These are phyloP conservation scores for Calidris pygmaea DNA, from an alignment of 2,113 vertebrate species.

Conservation along the genomic window DNA sequence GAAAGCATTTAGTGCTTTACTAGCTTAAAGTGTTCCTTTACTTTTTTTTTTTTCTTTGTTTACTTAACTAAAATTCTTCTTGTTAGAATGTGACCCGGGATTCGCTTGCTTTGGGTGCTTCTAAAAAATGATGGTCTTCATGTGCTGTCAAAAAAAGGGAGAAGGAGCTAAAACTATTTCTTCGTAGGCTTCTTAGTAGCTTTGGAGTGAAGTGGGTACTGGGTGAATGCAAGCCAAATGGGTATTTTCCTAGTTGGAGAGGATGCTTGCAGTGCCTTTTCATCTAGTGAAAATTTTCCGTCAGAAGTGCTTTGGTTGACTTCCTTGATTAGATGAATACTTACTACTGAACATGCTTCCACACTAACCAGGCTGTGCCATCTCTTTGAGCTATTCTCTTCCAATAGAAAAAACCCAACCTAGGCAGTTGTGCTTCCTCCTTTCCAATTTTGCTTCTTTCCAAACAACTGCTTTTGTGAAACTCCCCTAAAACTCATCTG, in stretches of 20 bases:
- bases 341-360: neutral
- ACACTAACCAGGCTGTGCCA: neutral
- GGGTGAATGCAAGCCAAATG: neutral
- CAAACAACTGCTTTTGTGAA: neutral
- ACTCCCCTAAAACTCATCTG: neutral
- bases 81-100: neutral
- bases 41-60: neutral
- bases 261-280: neutral
- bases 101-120: neutral
- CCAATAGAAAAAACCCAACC: fast-evolving
- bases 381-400: neutral
- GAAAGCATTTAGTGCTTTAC: neutral
- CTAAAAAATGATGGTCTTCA: neutral
- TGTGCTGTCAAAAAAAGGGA: neutral
- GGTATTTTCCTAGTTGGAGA: neutral
- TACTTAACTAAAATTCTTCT: neutral
- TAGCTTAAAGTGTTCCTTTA: neutral
- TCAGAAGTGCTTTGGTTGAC: neutral
- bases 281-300: neutral
- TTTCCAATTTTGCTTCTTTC: neutral
- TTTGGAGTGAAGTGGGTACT: neutral
- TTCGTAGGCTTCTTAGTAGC: neutral
- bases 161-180: neutral
- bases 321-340: neutral
- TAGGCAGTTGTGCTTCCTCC: neutral